Evolutionary conservation across 2,113 vertebrate genomes (phyloP), one percentile per base, ranked within the genome.

Genomic region (Mola mola): DNA sequence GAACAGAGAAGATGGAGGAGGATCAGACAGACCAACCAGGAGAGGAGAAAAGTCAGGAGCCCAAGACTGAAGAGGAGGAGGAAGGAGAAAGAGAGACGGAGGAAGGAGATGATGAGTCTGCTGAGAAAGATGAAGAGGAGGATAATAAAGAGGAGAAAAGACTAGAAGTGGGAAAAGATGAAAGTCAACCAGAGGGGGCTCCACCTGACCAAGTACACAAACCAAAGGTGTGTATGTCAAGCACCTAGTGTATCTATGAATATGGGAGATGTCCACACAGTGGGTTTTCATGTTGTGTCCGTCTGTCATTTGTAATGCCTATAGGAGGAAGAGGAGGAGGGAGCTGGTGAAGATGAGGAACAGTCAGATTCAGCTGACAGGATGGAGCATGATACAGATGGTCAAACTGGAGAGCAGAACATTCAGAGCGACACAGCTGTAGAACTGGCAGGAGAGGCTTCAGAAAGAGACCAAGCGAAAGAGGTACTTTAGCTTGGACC

Each of bases 401-500:
- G 95, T 15, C 94, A 96, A 81, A 94, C 94, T 0, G 94, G 94
- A 28, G 90, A 95, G 63, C 91, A 98, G 74, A 98, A 90, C 4
- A 20, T 98, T 55, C 97, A 99, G 91, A 96, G 95, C 2, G 87
- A 94, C 0, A 92, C 85, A 1, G 97, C 97, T 0, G 85, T 95
- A 74, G 96, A 98, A 85, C 75, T 97, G 81, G 96, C 94, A 20
- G 97, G 97, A 55, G 90, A 93, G 1, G 94, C 93, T 0, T 93
- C 95, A 0, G 94, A 98, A 85, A 94, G 40, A 79, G 96, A 98
- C 38, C 81, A 93, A 4, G 94, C 93, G 6, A 95, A 96, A 86
- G 96, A 98, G 94, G 97, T 98, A 47, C 6, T 13, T 13, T 13
- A 13, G 4, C 4, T 3, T 15, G n/a, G n/a, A n/a, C n/a, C n/a